Evolutionary conservation across 1,140 invertebrate genomes (phyloP).

Genomic region (Caenorhabditis elegans): WBcel235 BX284606.5:11107001-11107500

Average conservation of each 20-base stretch:
- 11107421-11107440: neutral
- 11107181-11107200: no score
- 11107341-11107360: slow-evolving; percentile 21
- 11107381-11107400: neutral
- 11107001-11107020: no score
- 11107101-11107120: no score
- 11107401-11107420: neutral
- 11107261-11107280: neutral
- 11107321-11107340: neutral
- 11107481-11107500: neutral
- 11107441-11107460: neutral
- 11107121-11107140: no score
- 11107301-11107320: neutral
- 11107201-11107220: no score
- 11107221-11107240: no score
- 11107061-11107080: no score
- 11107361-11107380: neutral
- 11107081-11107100: no score
- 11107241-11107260: neutral
- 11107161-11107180: no score
- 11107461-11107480: neutral
- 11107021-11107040: no score
- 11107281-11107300: neutral
- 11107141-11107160: no score
- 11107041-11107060: no score